These are phyloP conservation scores for Agrochola macilenta DNA, from an alignment of 2,888 invertebrate species.

Conservation along the genomic window DNA sequence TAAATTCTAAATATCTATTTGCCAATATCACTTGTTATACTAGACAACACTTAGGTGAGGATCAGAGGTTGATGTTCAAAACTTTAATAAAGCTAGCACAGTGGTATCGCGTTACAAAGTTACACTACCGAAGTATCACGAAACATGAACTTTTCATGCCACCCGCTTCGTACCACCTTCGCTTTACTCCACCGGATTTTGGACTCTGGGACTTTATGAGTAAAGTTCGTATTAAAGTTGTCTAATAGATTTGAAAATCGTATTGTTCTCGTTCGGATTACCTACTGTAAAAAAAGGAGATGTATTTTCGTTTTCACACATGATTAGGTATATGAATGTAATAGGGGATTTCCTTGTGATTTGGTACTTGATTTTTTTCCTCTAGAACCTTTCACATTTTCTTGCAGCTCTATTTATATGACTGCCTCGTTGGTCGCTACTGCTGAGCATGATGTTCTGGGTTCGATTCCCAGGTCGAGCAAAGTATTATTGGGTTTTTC, in stretches of 20 bases:
- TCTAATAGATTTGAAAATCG: not conserved
- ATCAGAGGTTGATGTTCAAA: conserved; percentile 26
- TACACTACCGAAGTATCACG: conserved; percentile 11
- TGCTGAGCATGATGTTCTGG: too few relatives aligned
- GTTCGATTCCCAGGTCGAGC: too few relatives aligned
- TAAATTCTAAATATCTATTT: conserved; percentile 2
- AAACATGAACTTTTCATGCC: conserved; percentile 35
- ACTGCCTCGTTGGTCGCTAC: too few relatives aligned
- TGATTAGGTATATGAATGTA: conserved; percentile 16
- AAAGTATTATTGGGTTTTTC: too few relatives aligned
- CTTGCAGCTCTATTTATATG: too few relatives aligned
- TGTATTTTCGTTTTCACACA: conserved; percentile 6
- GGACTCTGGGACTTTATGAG: rapidly evolving
- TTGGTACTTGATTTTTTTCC: not conserved
- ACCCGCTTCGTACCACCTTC: not conserved
- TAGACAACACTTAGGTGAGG: conserved; percentile 12
- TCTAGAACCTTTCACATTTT: not conserved
- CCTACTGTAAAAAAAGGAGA: not conserved
- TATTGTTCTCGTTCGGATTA: conserved; percentile 9
- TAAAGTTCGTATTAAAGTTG: not conserved
- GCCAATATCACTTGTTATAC: conserved; percentile 23
- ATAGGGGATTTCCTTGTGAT: not conserved
- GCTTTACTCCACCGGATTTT: conserved; percentile 9
- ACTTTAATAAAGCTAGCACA: conserved; percentile 45
- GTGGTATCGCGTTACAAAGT: conserved; percentile 44